Evolutionary conservation across 37 sponge, comb jelly and placozoan species (phyloP), one percentile per base, ranked within the genome.

Genomic region (Corticium candelabrum): DNA sequence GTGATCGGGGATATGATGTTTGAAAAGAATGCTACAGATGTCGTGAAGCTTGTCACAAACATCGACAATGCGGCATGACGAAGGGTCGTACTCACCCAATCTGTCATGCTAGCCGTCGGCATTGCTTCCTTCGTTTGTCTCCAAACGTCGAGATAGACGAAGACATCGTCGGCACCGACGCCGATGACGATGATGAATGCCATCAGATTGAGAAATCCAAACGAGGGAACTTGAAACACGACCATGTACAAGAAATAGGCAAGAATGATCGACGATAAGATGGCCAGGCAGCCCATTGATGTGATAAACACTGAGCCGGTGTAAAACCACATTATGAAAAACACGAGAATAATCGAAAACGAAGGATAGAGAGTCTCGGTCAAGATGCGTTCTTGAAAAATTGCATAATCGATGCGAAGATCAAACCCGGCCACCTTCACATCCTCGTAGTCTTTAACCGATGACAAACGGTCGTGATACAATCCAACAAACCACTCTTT

Each of bases 151-250:
- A 50, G 62, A 50, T 50, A 50, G 62, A 50, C 62, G 62, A 50
- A 50, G 62, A 50, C 62, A 21, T 50, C 62, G 62, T 50, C 62
- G 62, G 62, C 62, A 21, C 62, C 62, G 62, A 50, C 62, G 62
- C 62, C 62, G 62, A 50, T 50, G 62, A 50, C 62, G 62, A 50
- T 21, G 62, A 50, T 50, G 62, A 50, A 50, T 11, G 62, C 11
- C 15, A 50, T 11, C 11, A 50, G 62, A 50, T 50, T 50, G 62
- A 50, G 62, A 50, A 27, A 50, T 11, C 62, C 62, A 21, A 50
- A 50, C 15, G 21, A 50, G 62, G 62, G 62, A 27, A 50, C 21
- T 50, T 21, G 62, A 50, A 50, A 50, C 15, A 50, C 62, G 62
- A 50, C 21, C 15, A 27, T 11, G 21, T 50, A 50, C 15, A 50